Base-by-base conservation (phyloP, 2,888 invertebrate genomes). In the Netelia virgata region DNA sequence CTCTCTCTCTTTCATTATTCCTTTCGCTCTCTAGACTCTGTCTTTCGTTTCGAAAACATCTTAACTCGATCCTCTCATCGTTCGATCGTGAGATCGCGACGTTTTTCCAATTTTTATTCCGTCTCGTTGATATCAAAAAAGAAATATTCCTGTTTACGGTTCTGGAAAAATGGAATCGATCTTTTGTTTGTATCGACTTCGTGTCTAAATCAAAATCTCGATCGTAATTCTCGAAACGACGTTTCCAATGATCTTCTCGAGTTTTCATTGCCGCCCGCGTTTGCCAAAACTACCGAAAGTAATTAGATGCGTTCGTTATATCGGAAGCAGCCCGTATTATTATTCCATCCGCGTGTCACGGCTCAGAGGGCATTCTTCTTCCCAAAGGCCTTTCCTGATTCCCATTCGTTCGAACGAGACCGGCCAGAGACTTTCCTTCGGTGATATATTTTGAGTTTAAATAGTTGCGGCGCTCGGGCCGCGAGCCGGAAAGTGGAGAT, bases 401-500 rank as follows among this genome's bases (percentile, higher is more conserved):
- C 82, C 66, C 78, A 83, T 57, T 55, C 70, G 28, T 82, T 75
- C 74, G 77, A 69, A 66, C 82, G 73, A 82, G 78, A 83, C 75
- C 59, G 79, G 85, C 20, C 20, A 23, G 18, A 14, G 14, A n/a
- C 63, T 36, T 63, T 28, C 14, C 63, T 8, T 36, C 28, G 63
- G 63, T 28, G 82, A 80, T 82, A 86, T 89, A 87, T 89, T 89
- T 88, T 85, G 87, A 87, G 89, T 89, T 88, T 84, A 88, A 89
- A 89, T 89, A 87, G 88, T 89, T 88, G 87, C 63, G 28, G 63
- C 88, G 89, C 85, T 81, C 86, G 87, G 87, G 80, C 87, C 11
- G 11, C 47, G 87, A 74, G 82, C 83, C 88, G 88, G 87, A 88
- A 90, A 87, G 87, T 50, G 50, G 68, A 68, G 68, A 86, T 47